Evolutionary conservation across 2,888 invertebrate genomes (phyloP).

Genomic region (Stegophylla sp.): DNA sequence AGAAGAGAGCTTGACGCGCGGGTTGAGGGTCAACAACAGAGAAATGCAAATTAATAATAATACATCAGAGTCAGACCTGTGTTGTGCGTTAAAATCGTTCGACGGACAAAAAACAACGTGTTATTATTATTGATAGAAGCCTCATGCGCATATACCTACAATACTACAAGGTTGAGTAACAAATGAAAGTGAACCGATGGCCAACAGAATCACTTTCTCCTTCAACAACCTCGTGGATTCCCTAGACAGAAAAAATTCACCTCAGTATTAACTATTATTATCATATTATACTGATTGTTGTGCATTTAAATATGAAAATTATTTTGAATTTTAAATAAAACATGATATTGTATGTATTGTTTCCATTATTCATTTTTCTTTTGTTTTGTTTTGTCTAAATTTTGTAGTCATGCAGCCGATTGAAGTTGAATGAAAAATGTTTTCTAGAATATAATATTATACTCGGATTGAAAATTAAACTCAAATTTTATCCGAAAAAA

Average conservation of each 20-base stretch:
- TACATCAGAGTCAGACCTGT: not conserved
- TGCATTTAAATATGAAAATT: not conserved
- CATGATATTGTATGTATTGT: not conserved
- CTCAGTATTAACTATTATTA: not conserved
- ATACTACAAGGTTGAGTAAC: slow-evolving; percentile 37
- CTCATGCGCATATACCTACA: not conserved
- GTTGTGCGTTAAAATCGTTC: not conserved
- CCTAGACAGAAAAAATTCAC: slow-evolving; percentile 1
- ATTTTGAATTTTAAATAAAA: not conserved
- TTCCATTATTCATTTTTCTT: too few species aligned
- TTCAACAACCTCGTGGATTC: slow-evolving; percentile 4
- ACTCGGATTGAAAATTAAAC: too few species aligned
- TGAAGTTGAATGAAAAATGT: too few species aligned
- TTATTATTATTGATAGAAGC: not conserved
- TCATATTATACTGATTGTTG: not conserved
- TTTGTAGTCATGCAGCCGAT: too few species aligned
- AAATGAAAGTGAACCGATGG: slow-evolving; percentile 38
- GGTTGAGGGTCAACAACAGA: too few species aligned
- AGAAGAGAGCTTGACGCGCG: too few species aligned
- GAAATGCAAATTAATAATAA: too few species aligned
- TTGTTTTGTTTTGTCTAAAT: too few species aligned
- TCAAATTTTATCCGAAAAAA: too few species aligned
- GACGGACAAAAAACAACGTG: not conserved
- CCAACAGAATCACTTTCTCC: slow-evolving; percentile 42
- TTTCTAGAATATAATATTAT: too few species aligned